Conservation (phyloP, 2,113 vertebrate species). For the Carlito syrichta region DNA sequence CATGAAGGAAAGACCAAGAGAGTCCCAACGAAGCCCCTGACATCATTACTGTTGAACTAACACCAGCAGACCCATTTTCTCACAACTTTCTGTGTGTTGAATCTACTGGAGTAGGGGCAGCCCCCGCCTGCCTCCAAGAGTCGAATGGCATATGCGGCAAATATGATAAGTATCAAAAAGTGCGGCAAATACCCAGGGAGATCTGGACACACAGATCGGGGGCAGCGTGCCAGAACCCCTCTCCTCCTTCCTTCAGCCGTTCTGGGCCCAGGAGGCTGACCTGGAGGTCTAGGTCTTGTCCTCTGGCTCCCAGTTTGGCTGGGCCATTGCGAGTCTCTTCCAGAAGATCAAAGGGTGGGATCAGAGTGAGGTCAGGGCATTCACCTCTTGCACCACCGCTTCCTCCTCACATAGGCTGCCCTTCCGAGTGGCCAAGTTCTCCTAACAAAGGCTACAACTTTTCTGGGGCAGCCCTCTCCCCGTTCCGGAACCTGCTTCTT, state of each 20-base stretch:
- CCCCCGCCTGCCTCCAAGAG: neutral
- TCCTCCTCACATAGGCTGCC: neutral
- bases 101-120: too few species aligned
- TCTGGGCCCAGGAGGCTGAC: neutral
- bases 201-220: neutral
- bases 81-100: neutral
- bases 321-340: neutral
- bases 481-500: neutral
- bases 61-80: neutral
- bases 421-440: neutral
- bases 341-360: neutral
- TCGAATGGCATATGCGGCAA: neutral
- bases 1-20: neutral
- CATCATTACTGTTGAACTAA: neutral
- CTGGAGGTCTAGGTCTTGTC: neutral
- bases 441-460: neutral
- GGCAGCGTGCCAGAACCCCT: neutral
- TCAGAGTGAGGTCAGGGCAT: neutral
- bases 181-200: neutral
- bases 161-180: neutral
- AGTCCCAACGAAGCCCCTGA: neutral
- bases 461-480: neutral
- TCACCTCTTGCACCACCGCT: neutral
- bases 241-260: neutral
- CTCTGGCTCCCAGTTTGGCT: neutral